phyloP scores from a whole-genome alignment of 2,113 vertebrate genomes.

The Anas platyrhynchos region DNA sequence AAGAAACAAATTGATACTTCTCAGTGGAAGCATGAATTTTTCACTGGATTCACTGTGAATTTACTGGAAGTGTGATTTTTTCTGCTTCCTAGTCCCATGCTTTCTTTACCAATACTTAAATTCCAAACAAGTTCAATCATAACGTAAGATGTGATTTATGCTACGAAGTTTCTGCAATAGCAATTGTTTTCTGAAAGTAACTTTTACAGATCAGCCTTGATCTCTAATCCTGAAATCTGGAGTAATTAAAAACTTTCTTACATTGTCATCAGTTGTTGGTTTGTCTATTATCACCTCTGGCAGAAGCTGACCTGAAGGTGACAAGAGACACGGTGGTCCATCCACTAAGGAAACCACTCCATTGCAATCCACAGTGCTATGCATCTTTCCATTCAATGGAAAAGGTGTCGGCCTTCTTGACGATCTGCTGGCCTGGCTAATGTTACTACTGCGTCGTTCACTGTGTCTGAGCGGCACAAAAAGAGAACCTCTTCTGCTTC shows the following conservation, averaged over 20 bases:
- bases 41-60: no score
- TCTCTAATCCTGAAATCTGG: constrained; percentile 28
- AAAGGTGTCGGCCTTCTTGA: constrained; percentile 71
- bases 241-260: constrained; percentile 83
- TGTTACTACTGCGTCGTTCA: constrained; percentile 84
- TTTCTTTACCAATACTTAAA: not conserved
- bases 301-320: constrained; percentile 83
- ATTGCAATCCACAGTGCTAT: constrained; percentile 92
- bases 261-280: constrained; percentile 83
- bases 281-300: constrained; percentile 93
- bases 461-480: constrained; percentile 79
- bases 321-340: constrained; percentile 81
- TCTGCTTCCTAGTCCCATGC: not conserved
- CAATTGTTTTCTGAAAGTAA: not conserved
- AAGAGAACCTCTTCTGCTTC: constrained; percentile 86
- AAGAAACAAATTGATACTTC: not conserved
- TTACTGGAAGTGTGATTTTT: no score
- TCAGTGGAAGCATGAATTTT: no score
- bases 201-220: not conserved
- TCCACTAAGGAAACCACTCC: constrained; percentile 89
- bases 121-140: not conserved
- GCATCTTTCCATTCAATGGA: constrained; percentile 85
- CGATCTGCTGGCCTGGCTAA: constrained; percentile 85
- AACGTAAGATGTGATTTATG: not conserved
- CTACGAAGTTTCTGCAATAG: not conserved